Evolutionary conservation across 2,113 vertebrate species (phyloP), one percentile per base, ranked within the genome.

Genomic region (Etheostoma cragini): DNA sequence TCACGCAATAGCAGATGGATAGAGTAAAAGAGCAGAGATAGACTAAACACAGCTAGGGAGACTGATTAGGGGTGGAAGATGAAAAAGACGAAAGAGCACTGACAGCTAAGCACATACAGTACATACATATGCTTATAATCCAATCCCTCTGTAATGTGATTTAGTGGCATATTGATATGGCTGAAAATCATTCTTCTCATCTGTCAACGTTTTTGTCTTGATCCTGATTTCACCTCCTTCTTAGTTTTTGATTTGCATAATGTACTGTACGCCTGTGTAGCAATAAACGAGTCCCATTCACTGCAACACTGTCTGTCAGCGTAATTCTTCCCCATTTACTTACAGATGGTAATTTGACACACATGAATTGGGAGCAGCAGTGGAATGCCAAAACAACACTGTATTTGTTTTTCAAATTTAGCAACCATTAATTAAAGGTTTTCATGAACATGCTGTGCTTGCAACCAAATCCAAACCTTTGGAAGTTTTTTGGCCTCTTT

Each of bases 271-370:
- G 78, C 65, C 85, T 78, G 76, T 68, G 81, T 88, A 72, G 85
- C 81, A 72, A 85, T 86, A 82, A 90, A 90, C 64, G 83, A 88
- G 69, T 87, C 79, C 60, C 81, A 87, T 93, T 93, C 83, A 88
- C 53, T 61, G 75, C 78, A 24, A 35, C 78, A 46, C 66, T 63
- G 70, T 86, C 72, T 90, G 91, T 92, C 91, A 85, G 74, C 8
- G 45, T 81, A 63, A 86, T 90, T 86, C 90, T 74, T 66, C 74
- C 78, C 62, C 78, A 68, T 90, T 90, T 87, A 88, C 90, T 90
- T 88, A 91, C 65, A 87, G 84, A 85, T 85, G 88, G 87, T 91
- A 89, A 94, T 93, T 93, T 90, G 89, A 93, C 87, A 86, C 91
- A 88, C 91, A 87, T 90, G 87, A 91, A 91, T 93, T 89, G 82